Percentiles rank a stretch among this genome's conserved stretches.
phyloP scores from a whole-genome alignment of 2,113 vertebrate species.

The Megalops atlanticus region DNA sequence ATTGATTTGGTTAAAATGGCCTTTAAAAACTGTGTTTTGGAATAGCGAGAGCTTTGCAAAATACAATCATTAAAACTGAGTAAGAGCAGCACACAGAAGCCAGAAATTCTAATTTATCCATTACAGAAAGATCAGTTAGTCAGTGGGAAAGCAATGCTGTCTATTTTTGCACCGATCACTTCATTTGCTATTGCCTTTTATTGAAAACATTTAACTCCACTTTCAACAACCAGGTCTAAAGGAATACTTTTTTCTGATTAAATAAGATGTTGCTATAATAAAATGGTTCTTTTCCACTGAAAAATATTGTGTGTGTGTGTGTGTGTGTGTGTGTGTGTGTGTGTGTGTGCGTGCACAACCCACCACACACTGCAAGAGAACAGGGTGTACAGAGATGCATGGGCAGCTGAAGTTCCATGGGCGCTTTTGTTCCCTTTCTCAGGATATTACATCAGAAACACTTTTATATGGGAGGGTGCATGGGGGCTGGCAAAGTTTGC shows the following conservation, averaged over 20 bases:
- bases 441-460: no score
- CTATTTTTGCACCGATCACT: slow-evolving; percentile 2
- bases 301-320: not conserved
- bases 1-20: not conserved
- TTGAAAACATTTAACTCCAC: not conserved
- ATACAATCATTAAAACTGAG: not conserved
- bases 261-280: not conserved
- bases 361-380: no score
- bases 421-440: no score
- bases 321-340: not conserved
- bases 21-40: not conserved
- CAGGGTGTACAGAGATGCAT: no score
- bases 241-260: not conserved
- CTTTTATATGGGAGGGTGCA: no score
- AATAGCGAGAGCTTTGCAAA: not conserved
- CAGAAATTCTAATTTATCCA: slow-evolving; percentile 1
- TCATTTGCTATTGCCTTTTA: not conserved
- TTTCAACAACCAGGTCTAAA: not conserved
- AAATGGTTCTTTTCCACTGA: not conserved
- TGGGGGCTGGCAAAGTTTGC: not conserved
- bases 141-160: not conserved
- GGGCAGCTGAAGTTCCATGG: not conserved
- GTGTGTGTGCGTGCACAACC: not conserved
- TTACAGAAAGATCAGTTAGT: not conserved
- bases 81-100: not conserved